phyloP scores from a whole-genome alignment of 2,888 invertebrate genomes.

The Noctua fimbriata region DNA sequence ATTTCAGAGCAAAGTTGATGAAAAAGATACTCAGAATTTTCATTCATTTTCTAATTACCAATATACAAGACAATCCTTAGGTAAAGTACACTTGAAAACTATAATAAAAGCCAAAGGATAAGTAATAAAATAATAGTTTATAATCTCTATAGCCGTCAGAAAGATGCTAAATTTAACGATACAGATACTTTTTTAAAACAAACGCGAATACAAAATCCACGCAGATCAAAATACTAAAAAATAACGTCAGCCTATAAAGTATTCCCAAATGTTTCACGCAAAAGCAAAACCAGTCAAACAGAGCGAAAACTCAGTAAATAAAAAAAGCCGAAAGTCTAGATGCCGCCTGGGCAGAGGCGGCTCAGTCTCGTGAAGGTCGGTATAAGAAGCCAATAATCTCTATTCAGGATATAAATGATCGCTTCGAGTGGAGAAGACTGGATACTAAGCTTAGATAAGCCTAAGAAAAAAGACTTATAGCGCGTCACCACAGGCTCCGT shows the following conservation, averaged over 20 bases:
- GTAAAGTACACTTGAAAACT: neutral
- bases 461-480: constrained; percentile 24
- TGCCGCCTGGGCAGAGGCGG: constrained; percentile 4
- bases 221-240: constrained; percentile 44
- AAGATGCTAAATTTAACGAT: neutral
- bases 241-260: constrained; percentile 38
- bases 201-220: constrained; percentile 2
- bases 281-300: constrained; percentile 31
- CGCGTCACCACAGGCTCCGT: neutral
- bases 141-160: neutral
- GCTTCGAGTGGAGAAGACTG: constrained; percentile 28
- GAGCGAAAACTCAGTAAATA: constrained; percentile 37
- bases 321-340: constrained; percentile 44
- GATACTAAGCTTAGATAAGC: constrained; percentile 38
- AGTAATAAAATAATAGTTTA: neutral
- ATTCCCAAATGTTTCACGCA: constrained; percentile 28
- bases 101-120: neutral
- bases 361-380: constrained; percentile 42
- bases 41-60: neutral
- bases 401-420: constrained; percentile 50
- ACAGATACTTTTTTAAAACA: constrained; percentile 5
- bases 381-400: constrained; percentile 48
- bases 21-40: neutral
- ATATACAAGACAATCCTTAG: neutral
- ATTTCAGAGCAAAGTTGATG: neutral